Conservation (phyloP, 2,113 vertebrate genomes). For the Amphiprion ocellaris region DNA sequence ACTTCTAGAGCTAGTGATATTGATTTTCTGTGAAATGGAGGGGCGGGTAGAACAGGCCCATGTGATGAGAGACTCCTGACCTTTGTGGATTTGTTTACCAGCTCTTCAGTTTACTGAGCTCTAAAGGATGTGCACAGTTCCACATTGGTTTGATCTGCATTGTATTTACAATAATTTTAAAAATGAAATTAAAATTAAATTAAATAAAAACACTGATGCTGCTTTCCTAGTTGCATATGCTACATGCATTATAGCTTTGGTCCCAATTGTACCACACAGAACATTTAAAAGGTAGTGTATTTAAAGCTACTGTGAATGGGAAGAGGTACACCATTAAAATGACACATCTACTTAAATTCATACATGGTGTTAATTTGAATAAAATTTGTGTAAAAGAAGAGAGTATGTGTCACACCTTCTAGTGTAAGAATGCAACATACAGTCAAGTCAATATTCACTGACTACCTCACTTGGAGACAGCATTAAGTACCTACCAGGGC, state of each 20-base stretch:
- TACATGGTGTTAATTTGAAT: no score
- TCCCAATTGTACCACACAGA: background rate
- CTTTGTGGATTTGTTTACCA: constrained; percentile 71
- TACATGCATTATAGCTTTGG: no score
- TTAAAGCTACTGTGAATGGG: no score
- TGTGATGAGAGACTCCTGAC: constrained; percentile 66
- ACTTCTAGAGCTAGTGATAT: constrained; percentile 73
- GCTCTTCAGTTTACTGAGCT: constrained; percentile 39
- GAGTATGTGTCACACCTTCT: background rate
- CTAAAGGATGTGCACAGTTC: constrained; percentile 29
- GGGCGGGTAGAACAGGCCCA: constrained; percentile 46
- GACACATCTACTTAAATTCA: no score
- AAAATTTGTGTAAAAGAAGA: background rate
- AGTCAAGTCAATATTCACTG: background rate
- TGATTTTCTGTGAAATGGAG: constrained; percentile 77
- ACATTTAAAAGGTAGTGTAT: no score
- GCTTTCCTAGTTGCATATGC: no score
- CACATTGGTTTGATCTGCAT: background rate
- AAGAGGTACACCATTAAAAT: no score
- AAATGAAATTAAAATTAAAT: no score
- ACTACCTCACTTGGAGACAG: background rate
- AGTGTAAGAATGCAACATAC: background rate
- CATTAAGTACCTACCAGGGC: constrained; percentile 88
- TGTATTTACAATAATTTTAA: background rate
- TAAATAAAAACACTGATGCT: background rate